A percentile compares a stretch with the other conserved stretches of the same genome.
Conservation (phyloP, 2,888 invertebrate genomes). For the Conistra vaccinii region DNA sequence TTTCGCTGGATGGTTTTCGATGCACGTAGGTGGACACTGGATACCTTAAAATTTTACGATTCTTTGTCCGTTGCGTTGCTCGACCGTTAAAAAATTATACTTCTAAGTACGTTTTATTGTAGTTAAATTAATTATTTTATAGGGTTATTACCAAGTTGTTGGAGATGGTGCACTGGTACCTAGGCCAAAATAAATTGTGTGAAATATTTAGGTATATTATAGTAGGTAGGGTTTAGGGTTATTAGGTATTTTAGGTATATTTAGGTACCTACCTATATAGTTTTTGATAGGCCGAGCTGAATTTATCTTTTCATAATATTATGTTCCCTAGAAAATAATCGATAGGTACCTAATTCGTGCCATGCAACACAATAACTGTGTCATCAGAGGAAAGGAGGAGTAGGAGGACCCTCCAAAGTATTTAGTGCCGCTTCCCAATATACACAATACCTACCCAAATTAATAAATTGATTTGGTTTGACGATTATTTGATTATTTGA, state of each 20-base stretch:
- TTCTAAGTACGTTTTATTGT: constrained; percentile 1
- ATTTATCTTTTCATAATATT: not conserved
- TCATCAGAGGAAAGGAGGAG: not conserved
- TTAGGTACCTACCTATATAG: too few relatives aligned
- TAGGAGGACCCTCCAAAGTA: too few relatives aligned
- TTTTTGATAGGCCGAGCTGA: not conserved
- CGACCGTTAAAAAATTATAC: constrained; percentile 4
- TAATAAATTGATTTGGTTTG: not conserved
- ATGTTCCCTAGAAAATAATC: not conserved
- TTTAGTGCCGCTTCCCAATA: too few relatives aligned
- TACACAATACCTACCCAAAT: too few relatives aligned
- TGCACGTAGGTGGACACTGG: constrained; percentile 24
- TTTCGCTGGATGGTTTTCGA: constrained; percentile 27
- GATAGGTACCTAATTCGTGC: not conserved
- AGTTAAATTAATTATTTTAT: constrained; percentile 9
- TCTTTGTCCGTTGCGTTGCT: constrained; percentile 4
- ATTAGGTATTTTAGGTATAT: too few relatives aligned
- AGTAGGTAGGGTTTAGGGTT: too few relatives aligned
- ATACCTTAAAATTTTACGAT: constrained; percentile 28
- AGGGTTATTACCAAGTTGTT: not conserved
- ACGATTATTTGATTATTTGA: too few relatives aligned
- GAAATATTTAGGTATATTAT: not conserved
- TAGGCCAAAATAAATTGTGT: not conserved
- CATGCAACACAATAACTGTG: too few relatives aligned
- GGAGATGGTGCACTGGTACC: not conserved